Conservation (phyloP, 2,888 invertebrate genomes). For the Onchidella celtica region DNA sequence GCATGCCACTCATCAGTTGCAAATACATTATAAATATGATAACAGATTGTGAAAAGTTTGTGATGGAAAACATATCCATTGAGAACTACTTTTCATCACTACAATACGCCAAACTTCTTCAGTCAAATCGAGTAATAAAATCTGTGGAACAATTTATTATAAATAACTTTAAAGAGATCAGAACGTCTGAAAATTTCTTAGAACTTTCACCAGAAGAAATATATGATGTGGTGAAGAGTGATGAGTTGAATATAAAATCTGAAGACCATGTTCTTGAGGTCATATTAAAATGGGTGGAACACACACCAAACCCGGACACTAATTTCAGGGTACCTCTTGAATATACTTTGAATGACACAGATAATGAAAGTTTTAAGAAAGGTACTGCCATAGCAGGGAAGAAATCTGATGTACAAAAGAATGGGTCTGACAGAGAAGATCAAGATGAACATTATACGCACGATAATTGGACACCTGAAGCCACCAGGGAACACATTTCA, state of each 20-base stretch:
- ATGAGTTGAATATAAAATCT: background rate
- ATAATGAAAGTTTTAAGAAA: too few species aligned
- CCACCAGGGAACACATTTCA: too few species aligned
- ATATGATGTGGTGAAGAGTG: background rate
- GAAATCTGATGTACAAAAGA: too few species aligned
- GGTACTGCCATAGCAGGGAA: too few species aligned
- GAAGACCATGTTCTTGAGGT: background rate
- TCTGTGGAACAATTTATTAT: background rate
- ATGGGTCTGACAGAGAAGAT: too few species aligned
- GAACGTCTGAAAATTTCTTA: background rate
- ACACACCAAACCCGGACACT: too few species aligned
- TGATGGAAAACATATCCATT: background rate
- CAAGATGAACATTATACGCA: too few species aligned
- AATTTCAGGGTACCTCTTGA: too few species aligned
- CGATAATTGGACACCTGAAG: too few species aligned
- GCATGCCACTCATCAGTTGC: background rate
- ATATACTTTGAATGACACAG: too few species aligned
- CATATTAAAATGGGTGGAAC: slow-evolving; percentile 9
- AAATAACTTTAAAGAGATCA: background rate
- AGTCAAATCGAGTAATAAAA: background rate
- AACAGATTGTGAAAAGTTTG: slow-evolving; percentile 7
- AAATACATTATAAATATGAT: slow-evolving; percentile 13
- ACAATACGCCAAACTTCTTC: background rate
- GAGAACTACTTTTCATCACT: background rate
- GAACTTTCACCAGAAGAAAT: background rate